Evolutionary conservation across 1,140 invertebrate species (phyloP).

Genomic region (Laupala kohalensis): DNA sequence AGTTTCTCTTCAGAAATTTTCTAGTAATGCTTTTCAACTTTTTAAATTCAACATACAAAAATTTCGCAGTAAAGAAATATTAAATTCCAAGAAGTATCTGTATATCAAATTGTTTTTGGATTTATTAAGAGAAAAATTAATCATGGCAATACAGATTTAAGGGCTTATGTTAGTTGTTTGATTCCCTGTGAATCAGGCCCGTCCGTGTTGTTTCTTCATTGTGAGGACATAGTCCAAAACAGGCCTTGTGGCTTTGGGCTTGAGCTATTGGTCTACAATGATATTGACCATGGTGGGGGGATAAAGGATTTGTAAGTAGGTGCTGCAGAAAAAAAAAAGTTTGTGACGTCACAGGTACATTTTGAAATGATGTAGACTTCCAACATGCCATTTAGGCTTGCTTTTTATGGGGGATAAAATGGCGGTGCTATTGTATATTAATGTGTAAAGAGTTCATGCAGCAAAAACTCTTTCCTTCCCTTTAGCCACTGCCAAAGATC

Average conservation of each 20-base stretch:
- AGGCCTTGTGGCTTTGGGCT: not conserved
- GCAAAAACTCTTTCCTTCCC: constrained; percentile 2
- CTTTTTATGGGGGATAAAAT: not conserved
- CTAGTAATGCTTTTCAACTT: no score
- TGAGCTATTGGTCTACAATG: not conserved
- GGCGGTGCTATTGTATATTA: not conserved
- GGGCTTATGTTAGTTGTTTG: not conserved
- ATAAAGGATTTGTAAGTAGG: not conserved
- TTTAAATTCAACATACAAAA: no score
- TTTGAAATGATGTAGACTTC: not conserved
- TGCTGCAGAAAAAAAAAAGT: not conserved
- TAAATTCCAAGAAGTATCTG: no score
- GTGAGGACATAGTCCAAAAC: not conserved
- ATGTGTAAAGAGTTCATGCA: not conserved
- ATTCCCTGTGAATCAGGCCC: not conserved
- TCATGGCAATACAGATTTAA: not conserved
- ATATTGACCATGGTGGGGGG: no score
- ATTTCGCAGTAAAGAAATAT: no score
- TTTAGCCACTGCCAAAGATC: constrained; percentile 11
- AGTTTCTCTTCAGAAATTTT: not conserved
- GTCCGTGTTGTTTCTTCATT: not conserved
- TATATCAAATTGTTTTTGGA: no score
- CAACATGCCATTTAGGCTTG: not conserved
- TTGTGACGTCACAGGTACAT: constrained; percentile 11
- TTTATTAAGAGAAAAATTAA: not conserved